A percentile compares a stretch with the other conserved stretches of the same genome.
phyloP scores from a whole-genome alignment of 2,797 vertebrate species.

The Anniella stebbinsi region DNA sequence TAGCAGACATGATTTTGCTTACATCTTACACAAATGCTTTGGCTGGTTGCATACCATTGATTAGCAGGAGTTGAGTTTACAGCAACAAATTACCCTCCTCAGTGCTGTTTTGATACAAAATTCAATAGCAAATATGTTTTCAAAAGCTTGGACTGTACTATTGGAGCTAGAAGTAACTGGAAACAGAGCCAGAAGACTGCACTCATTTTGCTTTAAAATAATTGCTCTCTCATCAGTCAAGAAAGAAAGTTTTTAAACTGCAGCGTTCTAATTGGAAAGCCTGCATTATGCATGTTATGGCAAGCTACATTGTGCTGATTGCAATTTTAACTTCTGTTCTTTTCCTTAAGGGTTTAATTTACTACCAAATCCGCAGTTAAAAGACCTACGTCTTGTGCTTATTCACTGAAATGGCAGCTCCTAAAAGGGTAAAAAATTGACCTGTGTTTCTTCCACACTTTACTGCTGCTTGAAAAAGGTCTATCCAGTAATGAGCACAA shows the following conservation, averaged over 20 bases:
- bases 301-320: constrained; percentile 67
- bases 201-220: constrained; percentile 69
- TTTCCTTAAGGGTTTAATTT: constrained; percentile 70
- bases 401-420: constrained; percentile 26
- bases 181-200: constrained; percentile 64
- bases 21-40: constrained; percentile 64
- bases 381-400: constrained; percentile 54
- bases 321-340: constrained; percentile 39
- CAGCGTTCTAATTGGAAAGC: constrained; percentile 70
- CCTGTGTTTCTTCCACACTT: constrained; percentile 19
- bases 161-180: constrained; percentile 63
- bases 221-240: constrained; percentile 68
- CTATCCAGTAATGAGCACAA: not conserved
- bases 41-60: constrained; percentile 65
- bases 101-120: constrained; percentile 71
- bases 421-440: constrained; percentile 32
- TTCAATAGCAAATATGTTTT: constrained; percentile 64
- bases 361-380: constrained; percentile 56
- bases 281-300: constrained; percentile 64
- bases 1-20: constrained; percentile 66
- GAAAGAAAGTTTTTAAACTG: constrained; percentile 67
- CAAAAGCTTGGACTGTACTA: constrained; percentile 47
- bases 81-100: constrained; percentile 67
- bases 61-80: constrained; percentile 62
- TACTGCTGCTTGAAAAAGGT: not conserved